Conservation (phyloP, 2,888 invertebrate species). For the Carabus problematicus region DNA sequence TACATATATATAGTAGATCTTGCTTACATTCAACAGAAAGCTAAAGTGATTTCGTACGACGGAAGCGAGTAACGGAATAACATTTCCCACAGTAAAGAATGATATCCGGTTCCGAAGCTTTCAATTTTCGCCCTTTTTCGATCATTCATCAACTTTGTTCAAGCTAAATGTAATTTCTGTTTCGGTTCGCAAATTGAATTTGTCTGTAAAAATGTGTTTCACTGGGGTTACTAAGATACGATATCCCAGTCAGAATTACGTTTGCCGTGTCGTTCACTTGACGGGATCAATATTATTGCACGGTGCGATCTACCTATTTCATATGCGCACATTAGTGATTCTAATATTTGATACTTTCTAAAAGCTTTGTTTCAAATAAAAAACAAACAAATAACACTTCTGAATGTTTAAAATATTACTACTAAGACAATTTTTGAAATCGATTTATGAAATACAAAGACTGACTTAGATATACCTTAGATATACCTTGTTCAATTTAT, state of each 20-base stretch:
- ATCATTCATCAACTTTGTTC: slow-evolving; percentile 11
- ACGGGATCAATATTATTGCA: too few species aligned
- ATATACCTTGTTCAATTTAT: not conserved
- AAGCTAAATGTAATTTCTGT: slow-evolving; percentile 6
- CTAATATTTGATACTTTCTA: too few species aligned
- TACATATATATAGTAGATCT: too few species aligned
- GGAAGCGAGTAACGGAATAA: not conserved
- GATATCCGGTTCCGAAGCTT: slow-evolving; percentile 11
- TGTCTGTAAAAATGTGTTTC: slow-evolving; percentile 1
- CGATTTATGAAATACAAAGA: too few species aligned
- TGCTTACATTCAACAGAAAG: not conserved
- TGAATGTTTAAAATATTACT: too few species aligned
- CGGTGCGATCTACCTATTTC: too few species aligned
- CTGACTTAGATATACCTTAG: not conserved
- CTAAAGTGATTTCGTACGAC: not conserved
- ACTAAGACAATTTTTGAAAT: too few species aligned
- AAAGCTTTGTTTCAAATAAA: too few species aligned
- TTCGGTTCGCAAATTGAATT: slow-evolving; percentile 7
- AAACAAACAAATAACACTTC: too few species aligned
- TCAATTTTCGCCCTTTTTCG: slow-evolving; percentile 9
- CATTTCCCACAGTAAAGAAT: slow-evolving; percentile 6
- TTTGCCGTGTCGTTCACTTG: too few species aligned
- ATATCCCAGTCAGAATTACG: too few species aligned
- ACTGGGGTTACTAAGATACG: not conserved
- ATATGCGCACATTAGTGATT: too few species aligned